These are phyloP conservation scores for Phallusia fumigata DNA, from an alignment of 23 tunicate species.

Conservation along the genomic window DNA sequence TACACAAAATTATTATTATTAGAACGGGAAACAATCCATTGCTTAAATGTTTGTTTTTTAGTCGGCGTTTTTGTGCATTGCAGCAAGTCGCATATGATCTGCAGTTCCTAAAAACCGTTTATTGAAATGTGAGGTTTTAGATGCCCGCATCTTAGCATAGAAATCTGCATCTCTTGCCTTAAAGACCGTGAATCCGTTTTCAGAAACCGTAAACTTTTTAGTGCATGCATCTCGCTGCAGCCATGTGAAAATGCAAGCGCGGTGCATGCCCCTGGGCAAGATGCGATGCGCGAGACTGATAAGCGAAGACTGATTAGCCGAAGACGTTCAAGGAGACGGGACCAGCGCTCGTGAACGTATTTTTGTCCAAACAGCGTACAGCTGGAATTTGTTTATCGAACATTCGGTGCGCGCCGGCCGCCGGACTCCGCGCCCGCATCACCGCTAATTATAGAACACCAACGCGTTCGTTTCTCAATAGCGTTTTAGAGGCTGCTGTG, in stretches of 20 bases:
- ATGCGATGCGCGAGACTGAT: no score
- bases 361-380: constrained; percentile 10
- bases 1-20: no score
- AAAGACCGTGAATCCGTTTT: no score
- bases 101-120: no score
- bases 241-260: neutral
- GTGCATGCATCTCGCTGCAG: neutral
- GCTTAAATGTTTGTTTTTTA: no score
- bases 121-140: no score
- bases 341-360: neutral
- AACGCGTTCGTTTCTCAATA: neutral
- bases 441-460: constrained; percentile 9
- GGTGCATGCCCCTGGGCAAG: neutral
- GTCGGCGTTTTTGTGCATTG: no score
- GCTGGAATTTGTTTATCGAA: constrained; percentile 8
- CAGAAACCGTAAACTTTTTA: no score
- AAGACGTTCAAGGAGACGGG: neutral
- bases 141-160: no score
- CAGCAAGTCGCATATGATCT: no score
- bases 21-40: no score
- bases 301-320: neutral
- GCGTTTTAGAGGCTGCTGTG: constrained; percentile 7
- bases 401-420: neutral
- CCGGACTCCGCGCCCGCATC: neutral
- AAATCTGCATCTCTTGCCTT: no score